These are phyloP conservation scores for Nasonia oneida DNA, from an alignment of 2,888 invertebrate genomes.

Conservation along the genomic window DNA sequence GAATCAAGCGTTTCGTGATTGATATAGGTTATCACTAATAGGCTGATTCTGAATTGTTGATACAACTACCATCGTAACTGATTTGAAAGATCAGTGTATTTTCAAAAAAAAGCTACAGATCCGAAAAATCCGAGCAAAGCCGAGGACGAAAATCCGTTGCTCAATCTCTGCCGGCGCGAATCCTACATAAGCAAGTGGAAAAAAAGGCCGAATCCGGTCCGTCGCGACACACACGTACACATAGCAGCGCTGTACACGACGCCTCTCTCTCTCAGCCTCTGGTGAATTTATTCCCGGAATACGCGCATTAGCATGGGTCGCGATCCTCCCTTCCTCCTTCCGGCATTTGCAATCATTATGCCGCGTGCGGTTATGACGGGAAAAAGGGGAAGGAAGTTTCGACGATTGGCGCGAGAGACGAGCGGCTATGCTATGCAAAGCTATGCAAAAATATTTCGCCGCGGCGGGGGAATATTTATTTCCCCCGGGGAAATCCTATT, in stretches of 20 bases:
- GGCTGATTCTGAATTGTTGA: not conserved
- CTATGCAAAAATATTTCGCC: conserved; percentile 62
- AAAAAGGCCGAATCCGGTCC: conserved; percentile 48
- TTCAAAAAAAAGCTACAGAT: not conserved
- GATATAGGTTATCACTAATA: not conserved
- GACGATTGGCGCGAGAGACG: conserved; percentile 5
- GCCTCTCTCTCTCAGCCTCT: not conserved
- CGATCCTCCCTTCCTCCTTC: not conserved
- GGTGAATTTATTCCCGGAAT: conserved; percentile 23
- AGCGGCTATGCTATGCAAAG: conserved; percentile 52
- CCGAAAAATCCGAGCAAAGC: not conserved
- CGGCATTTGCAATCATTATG: conserved; percentile 58
- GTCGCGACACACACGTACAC: not conserved
- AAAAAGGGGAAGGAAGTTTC: conserved; percentile 28
- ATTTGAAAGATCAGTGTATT: too few relatives aligned
- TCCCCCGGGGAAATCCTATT: conserved; percentile 25
- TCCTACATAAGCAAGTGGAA: conserved; percentile 50
- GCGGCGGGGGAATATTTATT: conserved; percentile 50
- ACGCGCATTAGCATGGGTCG: conserved; percentile 50
- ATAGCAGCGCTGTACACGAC: not conserved
- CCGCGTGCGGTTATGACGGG: conserved; percentile 35
- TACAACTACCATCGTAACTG: too few relatives aligned
- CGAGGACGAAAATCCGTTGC: not conserved
- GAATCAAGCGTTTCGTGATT: conserved; percentile 12
- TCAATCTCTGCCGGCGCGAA: not conserved